These are phyloP conservation scores for Myotis brandtii DNA, from an alignment of 2,113 vertebrate genomes.

Conservation along the genomic window DNA sequence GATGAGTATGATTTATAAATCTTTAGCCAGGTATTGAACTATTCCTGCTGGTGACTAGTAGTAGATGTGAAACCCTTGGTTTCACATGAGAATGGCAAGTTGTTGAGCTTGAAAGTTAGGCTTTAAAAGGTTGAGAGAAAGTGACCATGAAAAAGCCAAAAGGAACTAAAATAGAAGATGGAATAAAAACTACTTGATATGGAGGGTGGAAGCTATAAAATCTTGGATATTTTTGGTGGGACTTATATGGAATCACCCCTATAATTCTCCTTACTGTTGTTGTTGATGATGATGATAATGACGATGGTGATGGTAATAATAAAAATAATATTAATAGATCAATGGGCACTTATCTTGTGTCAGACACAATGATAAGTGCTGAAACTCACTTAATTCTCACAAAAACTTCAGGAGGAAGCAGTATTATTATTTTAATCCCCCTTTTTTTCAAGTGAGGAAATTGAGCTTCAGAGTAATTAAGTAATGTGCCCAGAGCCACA, in stretches of 20 bases:
- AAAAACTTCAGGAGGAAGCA: conserved; percentile 1
- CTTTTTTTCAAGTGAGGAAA: conserved; percentile 8
- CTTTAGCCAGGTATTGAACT: not conserved
- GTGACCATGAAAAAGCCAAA: not conserved
- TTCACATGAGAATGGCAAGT: not conserved
- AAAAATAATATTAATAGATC: not conserved
- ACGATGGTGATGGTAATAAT: not conserved
- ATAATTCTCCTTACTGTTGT: not conserved
- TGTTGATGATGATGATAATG: not conserved
- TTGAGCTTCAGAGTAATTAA: conserved; percentile 17
- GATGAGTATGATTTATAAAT: conserved; percentile 9
- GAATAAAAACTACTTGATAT: not conserved
- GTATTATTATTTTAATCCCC: not conserved
- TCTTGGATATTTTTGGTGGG: not conserved
- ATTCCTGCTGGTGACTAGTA: not conserved
- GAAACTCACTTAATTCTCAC: conserved; percentile 33
- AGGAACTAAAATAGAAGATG: not conserved
- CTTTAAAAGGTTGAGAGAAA: not conserved
- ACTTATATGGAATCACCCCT: not conserved
- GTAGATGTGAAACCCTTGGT: not conserved
- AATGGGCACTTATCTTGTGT: not conserved
- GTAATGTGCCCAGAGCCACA: not conserved
- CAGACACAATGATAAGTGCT: not conserved
- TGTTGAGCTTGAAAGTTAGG: not conserved
- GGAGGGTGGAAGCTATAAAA: not conserved